Conservation (phyloP, 2,797 vertebrate species). For the Oreochromis mossambicus region DNA sequence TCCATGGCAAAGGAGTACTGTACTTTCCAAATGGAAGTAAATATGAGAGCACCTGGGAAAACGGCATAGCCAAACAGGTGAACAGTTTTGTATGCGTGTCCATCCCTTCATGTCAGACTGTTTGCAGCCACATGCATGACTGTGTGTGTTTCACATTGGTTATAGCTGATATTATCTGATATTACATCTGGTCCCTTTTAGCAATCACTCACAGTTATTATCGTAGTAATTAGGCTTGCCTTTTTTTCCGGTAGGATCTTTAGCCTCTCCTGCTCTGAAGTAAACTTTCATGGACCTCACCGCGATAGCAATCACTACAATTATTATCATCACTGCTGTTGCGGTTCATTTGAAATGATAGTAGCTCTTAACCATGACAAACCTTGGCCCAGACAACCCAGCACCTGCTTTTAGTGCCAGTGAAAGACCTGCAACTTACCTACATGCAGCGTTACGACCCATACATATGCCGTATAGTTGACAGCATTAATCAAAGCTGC, state of each 20-base stretch:
- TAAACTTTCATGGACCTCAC: slow-evolving; percentile 41
- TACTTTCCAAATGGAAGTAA: slow-evolving; percentile 81
- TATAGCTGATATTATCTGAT: slow-evolving; percentile 53
- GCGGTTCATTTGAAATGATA: slow-evolving; percentile 53
- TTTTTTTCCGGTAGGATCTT: slow-evolving; percentile 9
- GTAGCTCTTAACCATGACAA: slow-evolving; percentile 52
- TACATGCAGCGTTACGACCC: neutral
- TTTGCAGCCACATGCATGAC: slow-evolving; percentile 8
- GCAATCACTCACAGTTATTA: slow-evolving; percentile 66
- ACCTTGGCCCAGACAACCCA: slow-evolving; percentile 8
- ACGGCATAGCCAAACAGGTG: slow-evolving; percentile 83
- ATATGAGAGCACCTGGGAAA: slow-evolving; percentile 84
- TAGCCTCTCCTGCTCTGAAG: slow-evolving; percentile 27
- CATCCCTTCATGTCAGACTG: slow-evolving; percentile 13
- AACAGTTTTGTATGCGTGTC: neutral
- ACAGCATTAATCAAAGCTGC: neutral
- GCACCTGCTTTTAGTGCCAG: slow-evolving; percentile 47
- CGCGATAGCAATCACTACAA: slow-evolving; percentile 50
- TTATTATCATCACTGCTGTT: slow-evolving; percentile 57
- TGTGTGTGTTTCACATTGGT: slow-evolving; percentile 67
- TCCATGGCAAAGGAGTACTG: slow-evolving; percentile 89
- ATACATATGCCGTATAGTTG: neutral
- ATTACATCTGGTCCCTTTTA: slow-evolving; percentile 70
- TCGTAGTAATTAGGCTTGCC: slow-evolving; percentile 64
- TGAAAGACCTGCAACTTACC: neutral